These are phyloP conservation scores for Acrocephalus scirpaceus DNA, from an alignment of 2,797 vertebrate species.

Conservation along the genomic window DNA sequence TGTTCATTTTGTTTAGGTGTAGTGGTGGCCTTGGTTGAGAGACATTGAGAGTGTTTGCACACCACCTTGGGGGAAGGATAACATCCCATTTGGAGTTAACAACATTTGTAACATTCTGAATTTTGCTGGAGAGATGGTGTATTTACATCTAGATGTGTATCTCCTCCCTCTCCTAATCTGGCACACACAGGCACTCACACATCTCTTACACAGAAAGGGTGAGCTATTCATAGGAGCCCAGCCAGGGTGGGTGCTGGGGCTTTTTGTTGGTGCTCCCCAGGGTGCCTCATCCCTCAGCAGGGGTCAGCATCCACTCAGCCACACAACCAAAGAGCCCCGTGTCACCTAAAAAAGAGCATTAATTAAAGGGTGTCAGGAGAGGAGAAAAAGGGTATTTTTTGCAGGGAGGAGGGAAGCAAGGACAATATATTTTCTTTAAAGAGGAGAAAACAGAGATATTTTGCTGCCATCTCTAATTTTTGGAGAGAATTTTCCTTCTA, in stretches of 20 bases:
- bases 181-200: neutral
- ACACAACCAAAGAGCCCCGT: slow-evolving; percentile 16
- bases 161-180: neutral
- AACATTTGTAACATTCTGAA: neutral
- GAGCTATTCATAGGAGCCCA: slow-evolving; percentile 70
- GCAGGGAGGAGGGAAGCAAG: neutral
- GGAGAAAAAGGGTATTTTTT: neutral
- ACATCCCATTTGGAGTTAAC: neutral
- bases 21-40: neutral
- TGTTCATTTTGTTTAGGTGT: neutral
- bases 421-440: slow-evolving; percentile 5
- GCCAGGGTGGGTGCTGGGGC: slow-evolving; percentile 35
- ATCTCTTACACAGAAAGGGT: slow-evolving; percentile 36
- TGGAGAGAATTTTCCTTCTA: slow-evolving; percentile 27
- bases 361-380: slow-evolving; percentile 77
- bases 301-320: slow-evolving; percentile 60
- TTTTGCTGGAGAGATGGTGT: neutral
- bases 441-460: slow-evolving; percentile 18
- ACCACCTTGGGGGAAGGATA: rapidly evolving
- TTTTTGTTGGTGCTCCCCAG: slow-evolving; percentile 68
- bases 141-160: neutral
- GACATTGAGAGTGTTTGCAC: rapidly evolving
- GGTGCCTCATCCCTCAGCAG: slow-evolving; percentile 49
- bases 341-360: slow-evolving; percentile 46
- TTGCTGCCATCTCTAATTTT: slow-evolving; percentile 2